Conservation (phyloP, 2,113 vertebrate genomes). For the Vulpes lagopus region DNA sequence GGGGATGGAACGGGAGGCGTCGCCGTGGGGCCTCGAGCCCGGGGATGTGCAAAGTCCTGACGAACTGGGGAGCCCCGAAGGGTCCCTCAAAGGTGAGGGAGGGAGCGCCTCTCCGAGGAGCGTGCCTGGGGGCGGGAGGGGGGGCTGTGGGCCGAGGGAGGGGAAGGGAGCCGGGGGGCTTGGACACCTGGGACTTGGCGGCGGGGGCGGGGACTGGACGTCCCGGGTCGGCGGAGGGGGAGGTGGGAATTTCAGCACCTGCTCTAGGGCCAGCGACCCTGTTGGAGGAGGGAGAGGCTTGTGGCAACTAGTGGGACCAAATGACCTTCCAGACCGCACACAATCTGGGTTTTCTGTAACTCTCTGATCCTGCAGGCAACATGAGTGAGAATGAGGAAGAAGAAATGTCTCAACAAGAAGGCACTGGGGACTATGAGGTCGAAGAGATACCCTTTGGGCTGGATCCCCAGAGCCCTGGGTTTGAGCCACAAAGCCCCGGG, state of each 20-base stretch:
- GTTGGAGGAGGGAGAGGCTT: conserved; percentile 30
- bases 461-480: conserved; percentile 78
- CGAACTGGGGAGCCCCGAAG: conserved; percentile 73
- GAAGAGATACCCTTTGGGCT: conserved; percentile 85
- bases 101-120: conserved; percentile 5
- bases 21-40: conserved; percentile 79
- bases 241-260: conserved; percentile 72
- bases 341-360: conserved; percentile 76
- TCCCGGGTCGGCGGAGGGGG: background rate
- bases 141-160: background rate
- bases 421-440: conserved; percentile 79
- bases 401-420: conserved; percentile 78
- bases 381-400: conserved; percentile 77
- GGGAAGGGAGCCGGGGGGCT: background rate
- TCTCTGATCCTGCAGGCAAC: conserved; percentile 80
- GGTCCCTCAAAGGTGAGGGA: conserved; percentile 81
- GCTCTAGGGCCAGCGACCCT: conserved; percentile 61
- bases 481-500: conserved; percentile 76
- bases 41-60: conserved; percentile 70
- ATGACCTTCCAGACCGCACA: conserved; percentile 56
- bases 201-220: background rate
- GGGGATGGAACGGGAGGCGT: conserved; percentile 83
- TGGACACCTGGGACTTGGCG: conserved; percentile 4
- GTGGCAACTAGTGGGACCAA: background rate
- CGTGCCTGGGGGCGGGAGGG: conserved; percentile 19